Evolutionary conservation across 2,888 invertebrate species (phyloP).

Genomic region (Pachliopta kotzebuea): DNA sequence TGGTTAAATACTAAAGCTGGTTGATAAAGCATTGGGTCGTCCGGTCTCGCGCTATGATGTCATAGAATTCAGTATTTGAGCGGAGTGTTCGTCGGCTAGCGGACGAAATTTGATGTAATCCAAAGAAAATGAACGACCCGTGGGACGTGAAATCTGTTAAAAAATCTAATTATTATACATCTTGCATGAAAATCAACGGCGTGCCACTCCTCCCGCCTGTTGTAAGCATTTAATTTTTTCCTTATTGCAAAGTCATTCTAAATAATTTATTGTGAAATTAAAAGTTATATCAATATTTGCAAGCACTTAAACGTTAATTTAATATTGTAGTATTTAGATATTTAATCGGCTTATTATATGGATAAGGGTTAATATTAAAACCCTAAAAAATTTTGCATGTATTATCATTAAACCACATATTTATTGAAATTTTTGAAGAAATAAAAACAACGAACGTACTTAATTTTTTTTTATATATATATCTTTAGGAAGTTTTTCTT

Average conservation of each 20-base stretch:
- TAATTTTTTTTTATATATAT: too few species aligned
- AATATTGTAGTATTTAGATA: too few species aligned
- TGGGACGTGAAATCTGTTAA: constrained; percentile 73
- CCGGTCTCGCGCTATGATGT: constrained; percentile 12
- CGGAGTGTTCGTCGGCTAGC: background rate
- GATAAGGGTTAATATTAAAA: background rate
- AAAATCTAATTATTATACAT: constrained; percentile 76
- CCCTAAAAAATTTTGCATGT: background rate
- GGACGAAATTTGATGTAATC: constrained; percentile 15
- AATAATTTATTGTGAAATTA: too few species aligned
- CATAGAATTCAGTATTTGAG: background rate
- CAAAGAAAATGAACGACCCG: constrained; percentile 66
- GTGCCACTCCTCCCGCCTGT: constrained; percentile 87
- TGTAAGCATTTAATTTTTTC: constrained; percentile 70
- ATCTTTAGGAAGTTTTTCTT: too few species aligned
- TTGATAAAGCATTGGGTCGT: background rate
- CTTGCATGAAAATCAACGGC: constrained; percentile 87
- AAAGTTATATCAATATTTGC: too few species aligned
- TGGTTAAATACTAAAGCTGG: constrained; percentile 7
- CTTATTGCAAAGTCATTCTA: background rate
- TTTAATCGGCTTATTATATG: too few species aligned
- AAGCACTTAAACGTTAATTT: too few species aligned
- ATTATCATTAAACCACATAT: background rate
- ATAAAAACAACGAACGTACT: too few species aligned
- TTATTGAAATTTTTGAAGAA: background rate